Percentiles rank a stretch among this genome's conserved stretches.
These are phyloP conservation scores for Melanophora roralis DNA, from an alignment of 2,888 invertebrate genomes.

Conservation along the genomic window DNA sequence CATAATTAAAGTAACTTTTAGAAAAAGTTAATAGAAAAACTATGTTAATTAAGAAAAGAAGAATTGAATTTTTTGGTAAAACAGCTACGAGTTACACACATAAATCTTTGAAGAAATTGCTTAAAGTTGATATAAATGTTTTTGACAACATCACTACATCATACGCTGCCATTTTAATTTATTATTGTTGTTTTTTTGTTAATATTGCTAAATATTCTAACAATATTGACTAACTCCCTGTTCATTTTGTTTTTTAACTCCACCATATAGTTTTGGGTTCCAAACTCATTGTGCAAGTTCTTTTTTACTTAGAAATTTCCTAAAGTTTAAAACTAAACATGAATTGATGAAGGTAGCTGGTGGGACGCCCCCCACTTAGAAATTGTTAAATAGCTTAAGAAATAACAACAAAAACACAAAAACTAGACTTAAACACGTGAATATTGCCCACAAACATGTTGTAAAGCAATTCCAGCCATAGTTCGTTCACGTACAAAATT, in stretches of 20 bases:
- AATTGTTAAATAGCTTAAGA: conserved; percentile 11
- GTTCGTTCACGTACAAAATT: background rate
- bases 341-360: conserved; percentile 37
- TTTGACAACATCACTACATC: conserved; percentile 55
- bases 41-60: background rate
- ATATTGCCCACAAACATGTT: conserved; percentile 14
- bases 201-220: background rate
- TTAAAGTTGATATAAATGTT: conserved; percentile 39
- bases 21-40: background rate
- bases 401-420: background rate
- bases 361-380: conserved; percentile 51
- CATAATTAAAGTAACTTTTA: background rate
- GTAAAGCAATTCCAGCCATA: conserved; percentile 26
- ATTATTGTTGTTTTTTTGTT: no score
- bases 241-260: background rate
- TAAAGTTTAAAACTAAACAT: conserved; percentile 22
- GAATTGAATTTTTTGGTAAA: conserved; percentile 37
- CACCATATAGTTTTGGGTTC: background rate
- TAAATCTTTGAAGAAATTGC: background rate
- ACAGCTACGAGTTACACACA: conserved; percentile 20
- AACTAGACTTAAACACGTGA: conserved; percentile 48
- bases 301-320: conserved; percentile 33
- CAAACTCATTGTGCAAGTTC: conserved; percentile 41
- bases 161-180: background rate
- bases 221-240: background rate